Evolutionary conservation across 2,113 vertebrate genomes (phyloP).

Genomic region (Cynopterus brachyotis): DNA sequence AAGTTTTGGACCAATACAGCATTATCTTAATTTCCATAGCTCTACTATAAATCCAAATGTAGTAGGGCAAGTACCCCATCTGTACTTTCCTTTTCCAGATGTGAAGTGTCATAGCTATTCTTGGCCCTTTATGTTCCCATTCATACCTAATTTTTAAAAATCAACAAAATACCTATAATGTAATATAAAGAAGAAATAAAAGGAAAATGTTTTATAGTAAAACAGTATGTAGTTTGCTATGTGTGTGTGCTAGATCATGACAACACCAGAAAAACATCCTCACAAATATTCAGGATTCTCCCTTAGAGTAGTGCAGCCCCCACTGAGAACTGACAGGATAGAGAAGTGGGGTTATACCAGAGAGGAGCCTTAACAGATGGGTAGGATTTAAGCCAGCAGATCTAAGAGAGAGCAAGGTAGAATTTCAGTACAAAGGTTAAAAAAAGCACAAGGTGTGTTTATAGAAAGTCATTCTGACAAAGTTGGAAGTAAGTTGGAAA

Average conservation of each 20-base stretch:
- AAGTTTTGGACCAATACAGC: not conserved
- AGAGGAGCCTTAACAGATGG: not conserved
- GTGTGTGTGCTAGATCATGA: not conserved
- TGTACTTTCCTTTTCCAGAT: not conserved
- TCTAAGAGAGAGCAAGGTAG: not conserved
- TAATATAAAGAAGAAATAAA: not conserved
- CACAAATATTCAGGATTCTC: not conserved
- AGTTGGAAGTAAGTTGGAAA: not conserved
- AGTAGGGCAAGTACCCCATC: not conserved
- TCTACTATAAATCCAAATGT: not conserved
- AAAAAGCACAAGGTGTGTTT: not conserved
- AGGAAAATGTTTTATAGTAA: not conserved
- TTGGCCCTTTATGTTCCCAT: not conserved
- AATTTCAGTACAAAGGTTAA: not conserved
- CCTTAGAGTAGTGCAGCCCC: not conserved
- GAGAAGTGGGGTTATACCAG: too few relatives aligned
- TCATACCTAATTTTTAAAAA: not conserved
- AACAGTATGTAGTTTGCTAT: not conserved
- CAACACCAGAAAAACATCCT: not conserved
- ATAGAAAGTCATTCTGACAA: not conserved
- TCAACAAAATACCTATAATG: not conserved
- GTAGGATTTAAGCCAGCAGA: not conserved
- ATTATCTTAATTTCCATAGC: not conserved
- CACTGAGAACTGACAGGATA: not conserved
- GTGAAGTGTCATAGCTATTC: not conserved